Evolutionary conservation across 2,797 vertebrate species (phyloP), one percentile per base, ranked within the genome.

Genomic region (Amblyraja radiata): DNA sequence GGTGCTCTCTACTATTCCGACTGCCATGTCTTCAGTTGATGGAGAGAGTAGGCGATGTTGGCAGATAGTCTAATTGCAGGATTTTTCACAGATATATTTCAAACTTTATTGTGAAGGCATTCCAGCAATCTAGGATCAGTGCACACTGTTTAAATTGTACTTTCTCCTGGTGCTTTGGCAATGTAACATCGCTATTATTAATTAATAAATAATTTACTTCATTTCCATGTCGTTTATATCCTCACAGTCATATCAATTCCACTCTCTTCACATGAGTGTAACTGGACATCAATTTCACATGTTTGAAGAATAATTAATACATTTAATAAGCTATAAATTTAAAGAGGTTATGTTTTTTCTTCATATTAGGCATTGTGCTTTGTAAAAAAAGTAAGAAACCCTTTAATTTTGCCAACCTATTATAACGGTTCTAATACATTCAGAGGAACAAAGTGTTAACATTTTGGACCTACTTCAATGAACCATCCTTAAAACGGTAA

Each of bases 141-240:
- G 23, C 39, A 92, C n/a, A 92, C 71, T 71, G 73, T 92, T 92
- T 58, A 74, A 58, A 76, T 11, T 16, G 23, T 92, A 92, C 71
- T 54, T 92, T 76, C 71, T 76, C 36, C 11, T 71, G 9, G 21
- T 28, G 25, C 25, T 23, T 46, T 25, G 39, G 90, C 32, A 58
- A 46, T 74, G 23, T 46, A 91, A 46, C 58, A 46, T 92, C 76
- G 90, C 6, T n/a, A n/a, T 23, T 76, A 71, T 92, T 92, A 92
- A 92, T 92, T 76, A 92, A 92, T 74, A 76, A 76, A 71, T n/a
- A 76, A 76, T 54, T 76, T 58, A 92, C 54, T 92, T 21, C 5
- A 76, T 76, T 76, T 54, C 25, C 90, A 54, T 54, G 65, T 73
- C 88, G 46, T 71, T 73, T 90, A 46, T 92, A 58, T 54, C n/a